Conservation (phyloP, 2,888 invertebrate genomes). For the Eupithecia insigniata region DNA sequence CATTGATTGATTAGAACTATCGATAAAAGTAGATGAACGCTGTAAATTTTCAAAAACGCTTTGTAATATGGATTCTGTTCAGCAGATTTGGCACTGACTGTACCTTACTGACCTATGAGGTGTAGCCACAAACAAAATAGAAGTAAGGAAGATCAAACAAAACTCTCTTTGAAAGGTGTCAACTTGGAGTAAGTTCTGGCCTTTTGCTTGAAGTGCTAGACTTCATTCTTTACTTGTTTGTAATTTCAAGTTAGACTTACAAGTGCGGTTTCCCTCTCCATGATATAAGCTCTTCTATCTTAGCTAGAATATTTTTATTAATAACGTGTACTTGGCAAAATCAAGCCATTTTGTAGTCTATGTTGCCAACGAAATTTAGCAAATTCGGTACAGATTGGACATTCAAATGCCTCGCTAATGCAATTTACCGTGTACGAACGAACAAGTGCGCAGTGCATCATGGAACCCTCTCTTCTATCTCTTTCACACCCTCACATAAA, state of each 20-base stretch:
- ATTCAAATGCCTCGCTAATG: constrained; percentile 68
- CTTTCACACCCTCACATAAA: constrained; percentile 44
- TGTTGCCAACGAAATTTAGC: constrained; percentile 15
- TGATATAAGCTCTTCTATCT: neutral
- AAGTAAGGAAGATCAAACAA: neutral
- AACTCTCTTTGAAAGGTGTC: neutral
- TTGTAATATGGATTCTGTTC: neutral
- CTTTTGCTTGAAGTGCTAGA: neutral
- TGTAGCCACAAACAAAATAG: neutral
- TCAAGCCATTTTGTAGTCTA: neutral
- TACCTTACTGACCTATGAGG: neutral
- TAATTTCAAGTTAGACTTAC: neutral
- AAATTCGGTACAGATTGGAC: constrained; percentile 50
- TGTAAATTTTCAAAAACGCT: neutral
- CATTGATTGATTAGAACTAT: neutral
- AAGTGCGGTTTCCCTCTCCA: too few relatives aligned
- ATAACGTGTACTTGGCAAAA: neutral
- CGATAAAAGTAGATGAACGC: neutral
- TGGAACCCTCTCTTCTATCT: constrained; percentile 59
- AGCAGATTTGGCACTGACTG: neutral
- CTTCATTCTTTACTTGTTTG: too few relatives aligned
- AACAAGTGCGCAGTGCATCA: constrained; percentile 70
- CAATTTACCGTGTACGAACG: constrained; percentile 71
- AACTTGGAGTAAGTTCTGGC: neutral
- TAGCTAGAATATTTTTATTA: neutral